These are phyloP conservation scores for Netelia inedita DNA, from an alignment of 2,888 invertebrate species.

Conservation along the genomic window DNA sequence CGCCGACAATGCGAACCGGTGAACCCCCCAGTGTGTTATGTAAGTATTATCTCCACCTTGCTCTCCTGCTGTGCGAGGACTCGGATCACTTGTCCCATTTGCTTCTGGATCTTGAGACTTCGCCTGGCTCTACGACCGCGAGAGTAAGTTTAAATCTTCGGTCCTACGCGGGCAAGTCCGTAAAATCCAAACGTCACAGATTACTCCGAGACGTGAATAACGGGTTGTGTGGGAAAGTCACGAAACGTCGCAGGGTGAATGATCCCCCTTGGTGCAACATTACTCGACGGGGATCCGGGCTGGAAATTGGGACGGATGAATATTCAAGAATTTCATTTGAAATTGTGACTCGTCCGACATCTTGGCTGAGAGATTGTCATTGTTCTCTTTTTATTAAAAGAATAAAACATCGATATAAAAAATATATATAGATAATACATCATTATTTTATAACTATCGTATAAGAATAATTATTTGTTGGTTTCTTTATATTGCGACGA, in stretches of 20 bases:
- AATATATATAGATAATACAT: too few species aligned
- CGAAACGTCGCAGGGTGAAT: constrained; percentile 30
- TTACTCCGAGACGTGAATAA: background rate
- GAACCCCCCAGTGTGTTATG: constrained; percentile 43
- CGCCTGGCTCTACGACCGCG: constrained; percentile 11
- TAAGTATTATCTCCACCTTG: constrained; percentile 62
- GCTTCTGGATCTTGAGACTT: constrained; percentile 43
- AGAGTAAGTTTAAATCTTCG: constrained; percentile 36
- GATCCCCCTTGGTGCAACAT: constrained; percentile 16
- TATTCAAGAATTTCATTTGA: constrained; percentile 13
- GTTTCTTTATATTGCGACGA: too few species aligned
- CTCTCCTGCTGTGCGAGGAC: background rate
- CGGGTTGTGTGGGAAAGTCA: background rate
- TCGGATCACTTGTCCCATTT: constrained; percentile 62
- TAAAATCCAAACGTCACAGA: constrained; percentile 47
- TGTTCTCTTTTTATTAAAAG: too few species aligned
- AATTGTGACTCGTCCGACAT: background rate
- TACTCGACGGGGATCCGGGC: constrained; percentile 12
- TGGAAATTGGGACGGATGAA: background rate
- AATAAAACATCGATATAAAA: too few species aligned
- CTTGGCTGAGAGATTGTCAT: background rate
- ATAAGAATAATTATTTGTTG: too few species aligned
- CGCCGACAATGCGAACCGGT: constrained; percentile 59
- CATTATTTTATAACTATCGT: too few species aligned
- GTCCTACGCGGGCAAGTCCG: constrained; percentile 31